Conservation (phyloP, 2,888 invertebrate genomes). For the Dasysyrphus tricinctus region DNA sequence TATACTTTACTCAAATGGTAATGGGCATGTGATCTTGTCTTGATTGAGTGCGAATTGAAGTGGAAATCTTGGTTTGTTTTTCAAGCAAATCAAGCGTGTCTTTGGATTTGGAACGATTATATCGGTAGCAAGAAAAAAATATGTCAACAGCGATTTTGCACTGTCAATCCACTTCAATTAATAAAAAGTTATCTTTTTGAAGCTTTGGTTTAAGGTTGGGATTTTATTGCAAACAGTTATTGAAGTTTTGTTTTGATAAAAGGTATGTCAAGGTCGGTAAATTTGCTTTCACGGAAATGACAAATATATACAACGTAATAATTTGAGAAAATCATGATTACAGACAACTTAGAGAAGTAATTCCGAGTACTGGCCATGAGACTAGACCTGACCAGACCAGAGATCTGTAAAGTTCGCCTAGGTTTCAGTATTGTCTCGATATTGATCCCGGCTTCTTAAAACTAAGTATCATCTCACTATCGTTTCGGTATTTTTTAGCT, state of each 20-base stretch:
- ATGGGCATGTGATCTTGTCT: conserved; percentile 49
- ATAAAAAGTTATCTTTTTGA: background rate
- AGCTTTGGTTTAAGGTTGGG: background rate
- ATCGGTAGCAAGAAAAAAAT: background rate
- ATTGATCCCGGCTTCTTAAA: too few species aligned
- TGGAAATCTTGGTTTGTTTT: conserved; percentile 34
- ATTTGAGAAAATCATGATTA: background rate
- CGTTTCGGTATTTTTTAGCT: too few species aligned
- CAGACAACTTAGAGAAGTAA: too few species aligned
- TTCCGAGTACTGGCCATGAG: too few species aligned
- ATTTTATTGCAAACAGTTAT: background rate
- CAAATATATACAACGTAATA: too few species aligned
- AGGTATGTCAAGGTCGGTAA: background rate
- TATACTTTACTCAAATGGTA: background rate
- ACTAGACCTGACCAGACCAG: too few species aligned
- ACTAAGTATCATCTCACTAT: too few species aligned
- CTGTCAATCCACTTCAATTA: conserved; percentile 14
- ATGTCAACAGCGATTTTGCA: conserved; percentile 6
- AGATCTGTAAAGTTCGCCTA: too few species aligned
- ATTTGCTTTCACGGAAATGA: background rate
- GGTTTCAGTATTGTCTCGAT: too few species aligned
- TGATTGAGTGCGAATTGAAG: conserved; percentile 57
- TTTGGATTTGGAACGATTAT: background rate
- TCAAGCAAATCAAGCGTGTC: background rate
- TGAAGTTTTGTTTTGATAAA: background rate